Evolutionary conservation across 2,888 invertebrate species (phyloP).

Genomic region (Coenonympha arcania): DNA sequence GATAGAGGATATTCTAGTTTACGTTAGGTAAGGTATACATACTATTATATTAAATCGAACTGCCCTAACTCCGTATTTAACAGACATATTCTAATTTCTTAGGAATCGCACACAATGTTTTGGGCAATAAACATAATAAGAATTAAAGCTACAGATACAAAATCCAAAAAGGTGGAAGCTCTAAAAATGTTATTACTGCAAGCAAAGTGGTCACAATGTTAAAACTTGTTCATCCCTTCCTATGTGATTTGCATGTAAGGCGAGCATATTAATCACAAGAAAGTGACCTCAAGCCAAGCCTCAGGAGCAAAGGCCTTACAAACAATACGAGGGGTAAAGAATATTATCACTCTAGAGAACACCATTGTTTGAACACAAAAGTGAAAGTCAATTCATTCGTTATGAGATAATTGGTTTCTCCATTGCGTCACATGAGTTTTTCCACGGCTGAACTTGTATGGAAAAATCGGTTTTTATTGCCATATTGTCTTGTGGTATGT

Average conservation of each 20-base stretch:
- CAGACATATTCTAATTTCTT: too few species aligned
- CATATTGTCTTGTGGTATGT: conserved; percentile 44
- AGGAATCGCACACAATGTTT: too few species aligned
- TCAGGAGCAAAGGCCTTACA: conserved; percentile 27
- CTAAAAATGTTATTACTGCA: too few species aligned
- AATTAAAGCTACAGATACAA: too few species aligned
- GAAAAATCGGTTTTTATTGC: conserved; percentile 38
- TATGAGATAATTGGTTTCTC: conserved; percentile 72
- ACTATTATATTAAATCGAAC: too few species aligned
- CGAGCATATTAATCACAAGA: conserved; percentile 5
- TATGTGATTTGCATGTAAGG: background rate
- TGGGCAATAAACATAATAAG: too few species aligned
- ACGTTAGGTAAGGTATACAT: too few species aligned
- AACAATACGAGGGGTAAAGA: conserved; percentile 54
- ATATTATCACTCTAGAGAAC: conserved; percentile 55
- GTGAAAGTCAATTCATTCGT: conserved; percentile 69
- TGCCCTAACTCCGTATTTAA: too few species aligned
- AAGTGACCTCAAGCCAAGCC: conserved; percentile 26
- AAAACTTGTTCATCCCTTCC: too few species aligned
- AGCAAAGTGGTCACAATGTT: too few species aligned
- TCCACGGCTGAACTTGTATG: conserved; percentile 58
- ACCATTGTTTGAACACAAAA: conserved; percentile 69
- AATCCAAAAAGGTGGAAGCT: too few species aligned
- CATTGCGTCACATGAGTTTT: conserved; percentile 65
- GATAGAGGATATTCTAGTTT: too few species aligned